Evolutionary conservation across 2,888 invertebrate genomes (phyloP).

Genomic region (Coremacera marginata): DNA sequence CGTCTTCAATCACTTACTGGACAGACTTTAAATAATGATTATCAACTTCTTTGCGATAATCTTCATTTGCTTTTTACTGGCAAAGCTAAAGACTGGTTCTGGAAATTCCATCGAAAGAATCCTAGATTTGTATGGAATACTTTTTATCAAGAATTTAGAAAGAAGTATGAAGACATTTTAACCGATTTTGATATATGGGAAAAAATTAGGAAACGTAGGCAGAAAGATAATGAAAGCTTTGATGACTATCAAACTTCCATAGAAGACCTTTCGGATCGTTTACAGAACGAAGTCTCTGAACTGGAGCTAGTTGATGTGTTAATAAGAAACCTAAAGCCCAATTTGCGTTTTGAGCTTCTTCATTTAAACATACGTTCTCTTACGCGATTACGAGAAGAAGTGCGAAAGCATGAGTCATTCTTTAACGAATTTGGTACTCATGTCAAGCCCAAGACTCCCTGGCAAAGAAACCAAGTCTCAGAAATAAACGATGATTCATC

Average conservation of each 20-base stretch:
- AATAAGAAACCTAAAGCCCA: not conserved
- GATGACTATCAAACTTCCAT: slow-evolving; percentile 16
- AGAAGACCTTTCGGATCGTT: slow-evolving; percentile 7
- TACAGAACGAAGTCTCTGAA: slow-evolving; percentile 19
- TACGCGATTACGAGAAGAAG: slow-evolving; percentile 3
- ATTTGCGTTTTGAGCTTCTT: not conserved
- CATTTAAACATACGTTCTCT: slow-evolving; percentile 2
- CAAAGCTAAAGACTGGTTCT: slow-evolving; percentile 3
- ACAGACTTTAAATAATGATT: slow-evolving; percentile 7
- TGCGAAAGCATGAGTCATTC: slow-evolving; percentile 13
- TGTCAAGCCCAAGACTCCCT: too few species aligned
- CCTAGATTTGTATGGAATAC: not conserved
- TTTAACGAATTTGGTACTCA: not conserved
- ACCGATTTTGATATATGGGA: slow-evolving; percentile 26
- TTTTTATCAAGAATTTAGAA: not conserved
- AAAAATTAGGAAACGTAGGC: slow-evolving; percentile 7
- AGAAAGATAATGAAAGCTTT: slow-evolving; percentile 10
- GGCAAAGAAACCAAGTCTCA: not conserved
- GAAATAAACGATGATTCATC: not conserved
- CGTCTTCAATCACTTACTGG: not conserved
- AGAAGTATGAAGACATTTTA: slow-evolving; percentile 17
- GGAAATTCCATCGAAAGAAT: not conserved
- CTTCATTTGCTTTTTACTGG: slow-evolving; percentile 8
- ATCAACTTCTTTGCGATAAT: slow-evolving; percentile 5
- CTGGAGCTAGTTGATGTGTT: slow-evolving; percentile 12